phyloP scores from a whole-genome alignment of 2,888 invertebrate genomes.

The Apomyelois bistriatella region DNA sequence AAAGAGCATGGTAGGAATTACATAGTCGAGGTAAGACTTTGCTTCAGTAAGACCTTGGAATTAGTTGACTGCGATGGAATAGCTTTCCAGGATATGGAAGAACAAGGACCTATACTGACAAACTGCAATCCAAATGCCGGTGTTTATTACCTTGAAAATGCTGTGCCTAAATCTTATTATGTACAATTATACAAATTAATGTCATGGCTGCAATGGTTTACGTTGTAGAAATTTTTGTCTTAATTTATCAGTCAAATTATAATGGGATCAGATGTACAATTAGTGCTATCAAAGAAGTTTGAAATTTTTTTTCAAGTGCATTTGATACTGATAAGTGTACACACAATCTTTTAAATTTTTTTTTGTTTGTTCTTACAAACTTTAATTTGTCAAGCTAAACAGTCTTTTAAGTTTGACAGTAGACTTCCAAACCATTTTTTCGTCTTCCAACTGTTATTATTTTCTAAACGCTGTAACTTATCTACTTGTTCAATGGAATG shows the following conservation, averaged over 20 bases:
- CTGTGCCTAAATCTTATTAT: conserved; percentile 55
- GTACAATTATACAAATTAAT: conserved; percentile 79
- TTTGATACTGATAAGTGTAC: no score
- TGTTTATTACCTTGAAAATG: conserved; percentile 80
- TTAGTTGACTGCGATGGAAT: conserved; percentile 84
- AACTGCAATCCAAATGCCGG: conserved; percentile 79
- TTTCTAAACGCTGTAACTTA: no score
- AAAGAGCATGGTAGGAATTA: conserved; percentile 80
- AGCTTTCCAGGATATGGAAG: conserved; percentile 20
- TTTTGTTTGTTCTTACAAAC: no score
- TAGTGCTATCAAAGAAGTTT: no score
- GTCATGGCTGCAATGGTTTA: conserved; percentile 82
- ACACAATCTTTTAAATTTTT: no score
- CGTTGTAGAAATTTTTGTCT: conserved; percentile 56
- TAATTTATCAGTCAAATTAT: background rate
- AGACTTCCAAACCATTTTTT: no score
- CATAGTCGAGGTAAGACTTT: conserved; percentile 86
- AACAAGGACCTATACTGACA: conserved; percentile 69
- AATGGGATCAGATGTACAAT: no score
- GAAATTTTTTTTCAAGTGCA: no score
- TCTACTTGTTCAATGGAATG: no score
- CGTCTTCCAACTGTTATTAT: no score
- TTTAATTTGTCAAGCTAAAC: no score
- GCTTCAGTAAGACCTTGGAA: conserved; percentile 84
- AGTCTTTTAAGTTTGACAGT: no score